Base-by-base conservation (phyloP, 1,140 invertebrate genomes). In the Parasteatoda tepidariorum region DNA sequence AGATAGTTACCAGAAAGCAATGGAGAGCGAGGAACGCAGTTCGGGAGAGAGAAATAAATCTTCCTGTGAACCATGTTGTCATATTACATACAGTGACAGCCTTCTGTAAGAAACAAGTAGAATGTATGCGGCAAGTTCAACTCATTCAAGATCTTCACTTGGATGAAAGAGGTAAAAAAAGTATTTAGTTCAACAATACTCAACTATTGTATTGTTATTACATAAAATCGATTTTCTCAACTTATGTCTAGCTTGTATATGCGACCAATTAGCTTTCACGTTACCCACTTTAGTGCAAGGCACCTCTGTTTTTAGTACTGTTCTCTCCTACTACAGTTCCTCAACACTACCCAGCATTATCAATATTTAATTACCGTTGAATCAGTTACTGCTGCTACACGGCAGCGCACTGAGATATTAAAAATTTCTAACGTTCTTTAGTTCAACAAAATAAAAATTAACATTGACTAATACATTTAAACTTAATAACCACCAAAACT, bases 61-160 rank as follows among this genome's bases (percentile, higher is more conserved):
- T 67, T 31, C 82, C 82, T 4, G 2, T 76, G 5, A 75, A 59
- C 34, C 70, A 85, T 24, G 30, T 85, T 15, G 73, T 85, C 66
- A 78, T 85, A 6, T 30, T 59, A 2, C 84, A 85, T 55, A 85
- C 81, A 3, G 74, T 78, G 3, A 78, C 81, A n/a, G n/a, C 13
- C 3, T 75, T 66, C 31, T 85, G 84, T 28, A 26, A 6, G 6
- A 73, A 59, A 6, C 54, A 73, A 67, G 6, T 30, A 26, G 34
- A 41, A 2, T 85, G 84, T 18, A 54, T 22, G 2, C 24, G 82
- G n/a, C 18, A 28, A 0, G 48, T 85, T 0, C 61, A 73, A 34
- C 24, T 57, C 2, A 84, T 84, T 4, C 84, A 85, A 28, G 38
- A 84, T n/a, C 30, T 84, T n/a, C 83, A 79, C 31, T 18, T 85